Evolutionary conservation across 2,797 vertebrate genomes (phyloP), one percentile per base, ranked within the genome.

Genomic region (Phyllotis vaccarum): DNA sequence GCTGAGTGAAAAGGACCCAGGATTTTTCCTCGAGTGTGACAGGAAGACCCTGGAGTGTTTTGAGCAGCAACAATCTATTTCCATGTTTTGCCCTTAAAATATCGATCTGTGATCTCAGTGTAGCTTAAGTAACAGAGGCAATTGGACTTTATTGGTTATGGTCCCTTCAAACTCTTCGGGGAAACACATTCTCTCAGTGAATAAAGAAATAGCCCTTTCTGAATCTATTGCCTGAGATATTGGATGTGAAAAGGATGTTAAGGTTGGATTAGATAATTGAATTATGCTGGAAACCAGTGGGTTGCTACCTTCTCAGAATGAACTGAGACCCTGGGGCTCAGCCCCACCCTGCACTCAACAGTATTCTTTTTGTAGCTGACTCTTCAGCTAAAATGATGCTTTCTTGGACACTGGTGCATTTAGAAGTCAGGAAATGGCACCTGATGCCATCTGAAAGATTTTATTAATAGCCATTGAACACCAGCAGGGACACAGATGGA

Each of bases 131-230:
- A 78, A 49, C 19, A n/a, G 46, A 74, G 11, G 19, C 74, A 68
- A 43, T 74, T 22, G 8, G 56, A 19, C 37, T 37, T 60, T 68
- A 76, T 74, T 95, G 34, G 4, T 6, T 78, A 7, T 85, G 29
- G 58, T 86, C 64, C 64, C 49, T 87, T 31, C 86, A 72, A 92
- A 74, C 21, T 7, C 21, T 91, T 75, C 54, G 75, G 83, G 58
- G 68, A 96, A 92, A 91, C 52, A 92, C 78, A 82, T 49, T 89
- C 14, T 93, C 52, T 72, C 58, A 80, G 14, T 29, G 80, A 93
- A 80, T 43, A 89, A 49, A 68, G 76, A 95, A 95, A 78, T 9
- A 76, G 22, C 21, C 11, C 27, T 37, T 43, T 68, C 31, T 10
- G 19, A 27, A 54, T n/a, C n/a, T 5, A 22, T 54, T 64, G 37